Percentiles rank a stretch among this genome's conserved stretches.
These are phyloP conservation scores for Empidonax traillii DNA, from an alignment of 2,113 vertebrate genomes.

Conservation along the genomic window DNA sequence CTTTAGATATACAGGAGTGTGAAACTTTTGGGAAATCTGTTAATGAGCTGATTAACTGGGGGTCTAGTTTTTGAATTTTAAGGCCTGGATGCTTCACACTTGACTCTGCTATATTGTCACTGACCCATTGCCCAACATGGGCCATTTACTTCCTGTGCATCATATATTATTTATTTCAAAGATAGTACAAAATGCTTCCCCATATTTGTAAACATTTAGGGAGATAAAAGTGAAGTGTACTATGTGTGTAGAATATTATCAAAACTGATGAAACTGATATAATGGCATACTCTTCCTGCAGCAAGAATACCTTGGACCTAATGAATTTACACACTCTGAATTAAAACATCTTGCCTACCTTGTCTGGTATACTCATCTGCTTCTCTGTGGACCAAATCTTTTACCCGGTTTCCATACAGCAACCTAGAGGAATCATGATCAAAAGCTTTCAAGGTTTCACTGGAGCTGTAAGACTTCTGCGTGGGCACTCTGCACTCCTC, in stretches of 20 bases:
- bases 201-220: background rate
- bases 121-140: background rate
- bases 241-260: background rate
- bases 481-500: slow-evolving; percentile 93
- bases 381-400: slow-evolving; percentile 92
- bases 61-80: background rate
- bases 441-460: slow-evolving; percentile 94
- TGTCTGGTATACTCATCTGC: slow-evolving; percentile 86
- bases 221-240: background rate
- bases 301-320: background rate
- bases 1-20: background rate
- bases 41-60: background rate
- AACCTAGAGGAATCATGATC: slow-evolving; percentile 93
- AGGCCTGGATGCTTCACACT: slow-evolving; percentile 28
- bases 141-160: background rate
- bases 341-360: slow-evolving; percentile 77
- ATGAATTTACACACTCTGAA: background rate
- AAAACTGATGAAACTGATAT: background rate
- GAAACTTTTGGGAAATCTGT: background rate
- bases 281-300: background rate
- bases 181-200: background rate
- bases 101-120: background rate
- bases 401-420: slow-evolving; percentile 90
- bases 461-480: slow-evolving; percentile 97
- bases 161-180: background rate